These are phyloP conservation scores for Elmis aenea DNA, from an alignment of 2,888 invertebrate genomes.

Conservation along the genomic window DNA sequence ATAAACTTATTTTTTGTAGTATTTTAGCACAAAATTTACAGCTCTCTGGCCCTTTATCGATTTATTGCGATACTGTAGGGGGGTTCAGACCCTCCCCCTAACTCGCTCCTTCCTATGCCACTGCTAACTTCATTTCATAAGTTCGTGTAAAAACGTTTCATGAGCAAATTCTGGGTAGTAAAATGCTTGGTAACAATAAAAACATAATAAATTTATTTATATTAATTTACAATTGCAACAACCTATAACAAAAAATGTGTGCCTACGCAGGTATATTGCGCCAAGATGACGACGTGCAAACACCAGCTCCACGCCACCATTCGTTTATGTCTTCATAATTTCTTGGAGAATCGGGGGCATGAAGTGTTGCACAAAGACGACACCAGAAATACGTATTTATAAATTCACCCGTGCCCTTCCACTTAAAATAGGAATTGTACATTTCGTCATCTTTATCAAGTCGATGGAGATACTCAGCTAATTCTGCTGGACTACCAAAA, in stretches of 20 bases:
- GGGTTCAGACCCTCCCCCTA: too few species aligned
- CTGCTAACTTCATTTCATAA: too few species aligned
- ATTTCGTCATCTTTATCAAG: conserved; percentile 83
- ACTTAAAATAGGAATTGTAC: conserved; percentile 91
- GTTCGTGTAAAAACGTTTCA: too few species aligned
- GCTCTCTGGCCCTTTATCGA: too few species aligned
- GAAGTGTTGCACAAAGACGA: conserved; percentile 79
- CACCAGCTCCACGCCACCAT: conserved; percentile 84
- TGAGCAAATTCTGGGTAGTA: too few species aligned
- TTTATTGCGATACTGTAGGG: too few species aligned
- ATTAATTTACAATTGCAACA: conserved; percentile 18
- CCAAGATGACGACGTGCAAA: conserved; percentile 72
- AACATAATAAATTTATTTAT: conserved; percentile 25
- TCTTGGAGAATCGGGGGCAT: conserved; percentile 55
- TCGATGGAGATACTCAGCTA: conserved; percentile 80
- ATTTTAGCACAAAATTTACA: too few species aligned
- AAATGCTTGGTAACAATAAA: conserved; percentile 15
- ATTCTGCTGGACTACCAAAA: conserved; percentile 78
- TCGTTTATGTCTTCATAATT: conserved; percentile 80
- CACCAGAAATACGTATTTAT: conserved; percentile 96
- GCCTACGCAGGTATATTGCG: conserved; percentile 27
- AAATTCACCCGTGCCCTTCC: conserved; percentile 91
- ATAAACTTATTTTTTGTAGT: too few species aligned
- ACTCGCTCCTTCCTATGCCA: too few species aligned
- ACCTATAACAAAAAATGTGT: conserved; percentile 10